Evolutionary conservation across 2,113 vertebrate genomes (phyloP).

Genomic region (Neotragus moschatus): DNA sequence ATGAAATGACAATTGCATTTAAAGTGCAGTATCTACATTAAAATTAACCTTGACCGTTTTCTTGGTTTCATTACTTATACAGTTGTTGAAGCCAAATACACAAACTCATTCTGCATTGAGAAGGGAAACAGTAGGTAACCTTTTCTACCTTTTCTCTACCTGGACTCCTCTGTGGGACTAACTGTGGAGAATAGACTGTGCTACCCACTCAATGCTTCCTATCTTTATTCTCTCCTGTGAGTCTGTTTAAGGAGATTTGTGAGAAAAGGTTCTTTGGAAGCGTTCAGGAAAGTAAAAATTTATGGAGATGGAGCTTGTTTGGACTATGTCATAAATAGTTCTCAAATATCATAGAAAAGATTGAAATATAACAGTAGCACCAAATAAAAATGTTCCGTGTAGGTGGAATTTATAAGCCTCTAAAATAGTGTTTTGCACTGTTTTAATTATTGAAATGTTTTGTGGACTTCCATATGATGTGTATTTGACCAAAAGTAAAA

Average conservation of each 20-base stretch:
- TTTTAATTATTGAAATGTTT: background rate
- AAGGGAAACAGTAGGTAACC: background rate
- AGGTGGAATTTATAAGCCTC: background rate
- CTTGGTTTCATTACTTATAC: background rate
- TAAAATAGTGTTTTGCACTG: background rate
- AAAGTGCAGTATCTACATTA: constrained; percentile 9
- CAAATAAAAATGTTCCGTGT: background rate
- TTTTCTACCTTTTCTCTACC: background rate
- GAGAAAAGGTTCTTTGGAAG: constrained; percentile 1
- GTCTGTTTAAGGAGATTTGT: background rate
- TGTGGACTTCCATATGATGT: background rate
- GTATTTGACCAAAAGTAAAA: background rate
- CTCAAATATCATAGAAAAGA: constrained; percentile 23
- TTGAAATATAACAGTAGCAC: constrained; percentile 5
- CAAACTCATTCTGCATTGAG: background rate
- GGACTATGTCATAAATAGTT: background rate
- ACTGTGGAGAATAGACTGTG: background rate
- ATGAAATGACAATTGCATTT: constrained; percentile 4
- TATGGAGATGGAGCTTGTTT: background rate
- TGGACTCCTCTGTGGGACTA: background rate
- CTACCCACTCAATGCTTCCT: background rate
- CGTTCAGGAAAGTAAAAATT: background rate
- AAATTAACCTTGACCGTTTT: constrained; percentile 26
- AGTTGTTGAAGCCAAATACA: background rate
- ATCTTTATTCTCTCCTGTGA: background rate